Evolutionary conservation across 2,888 invertebrate species (phyloP), one percentile per base, ranked within the genome.

Genomic region (Mactromeris polynyma): DNA sequence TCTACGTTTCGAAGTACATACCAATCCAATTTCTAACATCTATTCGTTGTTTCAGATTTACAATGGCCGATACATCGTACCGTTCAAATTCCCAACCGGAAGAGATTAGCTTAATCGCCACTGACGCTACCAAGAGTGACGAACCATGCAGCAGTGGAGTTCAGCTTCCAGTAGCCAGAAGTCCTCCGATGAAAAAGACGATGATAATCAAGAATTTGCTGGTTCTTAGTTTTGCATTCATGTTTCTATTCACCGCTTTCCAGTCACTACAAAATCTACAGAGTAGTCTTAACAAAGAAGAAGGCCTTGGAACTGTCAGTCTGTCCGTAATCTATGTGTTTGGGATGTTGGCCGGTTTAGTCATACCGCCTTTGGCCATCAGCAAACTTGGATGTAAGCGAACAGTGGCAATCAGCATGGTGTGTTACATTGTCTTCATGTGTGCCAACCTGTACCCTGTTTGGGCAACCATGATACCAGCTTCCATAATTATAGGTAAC

Each of bases 161-260:
- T 33, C 73, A 17, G 33, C 33, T 36, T 17, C 73, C 73, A 19
- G 19, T 2, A 11, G 4, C 1, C 33, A 73, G 36, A 36, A 11
- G 33, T 19, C 73, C 73, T 19, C 73, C 33, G 14, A 92, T 94
- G 88, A 88, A 88, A 21, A 92, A 93, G 80, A 54, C 33, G 21
- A 94, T 98, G 95, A 99, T 99, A 97, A 96, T 99, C 93, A 99
- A 99, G 97, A 99, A 99, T 97, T 98, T 99, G 84, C 97, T 98
- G 86, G 98, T 99, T 64, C 98, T 99, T 79, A 99, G 99, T 93
- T 97, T 98, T 92, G 98, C 99, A 36, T 99, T 99, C 97, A 98
- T 99, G 98, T 98, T 99, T 94, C 98, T 99, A 96, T 97, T 99
- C 97, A 99, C 99, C 85, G 99, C 99, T 85, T 99, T 99, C 97